Evolutionary conservation across 2,113 vertebrate species (phyloP).

Genomic region (Corythornis cristatus): DNA sequence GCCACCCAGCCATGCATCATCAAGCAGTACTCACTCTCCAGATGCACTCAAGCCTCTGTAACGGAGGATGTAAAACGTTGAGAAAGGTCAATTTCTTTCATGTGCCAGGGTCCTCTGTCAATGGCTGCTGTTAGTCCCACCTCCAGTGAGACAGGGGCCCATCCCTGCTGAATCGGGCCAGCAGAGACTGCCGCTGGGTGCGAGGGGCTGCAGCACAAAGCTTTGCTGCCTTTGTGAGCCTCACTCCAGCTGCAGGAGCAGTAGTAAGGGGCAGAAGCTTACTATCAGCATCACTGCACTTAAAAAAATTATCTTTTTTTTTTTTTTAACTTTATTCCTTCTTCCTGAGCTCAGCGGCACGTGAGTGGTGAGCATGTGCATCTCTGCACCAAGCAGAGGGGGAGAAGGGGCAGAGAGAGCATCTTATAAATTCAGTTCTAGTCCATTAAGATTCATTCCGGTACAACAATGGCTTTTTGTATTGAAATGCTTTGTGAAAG

Average conservation of each 20-base stretch:
- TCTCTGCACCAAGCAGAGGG: background rate
- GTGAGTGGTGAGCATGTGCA: background rate
- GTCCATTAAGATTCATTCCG: slow-evolving; percentile 55
- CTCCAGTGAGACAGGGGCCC: background rate
- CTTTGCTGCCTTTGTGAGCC: background rate
- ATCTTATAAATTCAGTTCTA: slow-evolving; percentile 47
- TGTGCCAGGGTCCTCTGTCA: background rate
- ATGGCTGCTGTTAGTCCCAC: background rate
- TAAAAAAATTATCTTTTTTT: background rate
- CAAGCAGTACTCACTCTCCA: background rate
- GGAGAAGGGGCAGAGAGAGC: background rate
- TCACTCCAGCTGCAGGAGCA: accelerated
- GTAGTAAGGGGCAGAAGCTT: background rate
- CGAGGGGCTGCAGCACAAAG: accelerated
- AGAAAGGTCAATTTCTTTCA: background rate
- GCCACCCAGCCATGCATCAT: background rate
- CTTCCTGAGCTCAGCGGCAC: background rate
- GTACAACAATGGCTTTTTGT: slow-evolving; percentile 42
- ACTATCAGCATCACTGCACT: background rate
- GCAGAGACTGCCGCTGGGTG: background rate
- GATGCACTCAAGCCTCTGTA: background rate
- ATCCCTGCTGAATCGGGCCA: background rate
- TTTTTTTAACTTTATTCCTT: background rate
- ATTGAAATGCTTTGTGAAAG: slow-evolving; percentile 37
- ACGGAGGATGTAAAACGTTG: background rate